phyloP scores from a whole-genome alignment of 2,888 invertebrate genomes.

The Stramonita haemastoma region DNA sequence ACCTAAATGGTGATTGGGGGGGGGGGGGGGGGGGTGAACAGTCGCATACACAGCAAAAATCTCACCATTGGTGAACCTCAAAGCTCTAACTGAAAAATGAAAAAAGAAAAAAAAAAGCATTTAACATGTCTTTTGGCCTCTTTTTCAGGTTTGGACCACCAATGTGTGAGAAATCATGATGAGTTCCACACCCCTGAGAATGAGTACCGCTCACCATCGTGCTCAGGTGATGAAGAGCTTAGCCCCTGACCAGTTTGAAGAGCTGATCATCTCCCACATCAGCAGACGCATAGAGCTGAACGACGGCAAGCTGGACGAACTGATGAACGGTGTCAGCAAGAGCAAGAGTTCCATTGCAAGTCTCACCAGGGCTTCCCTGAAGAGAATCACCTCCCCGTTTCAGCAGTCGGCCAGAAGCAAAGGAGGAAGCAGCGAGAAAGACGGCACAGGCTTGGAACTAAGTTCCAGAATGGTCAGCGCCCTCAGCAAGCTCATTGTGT shows the following conservation, averaged over 20 bases:
- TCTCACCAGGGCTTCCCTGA: not conserved
- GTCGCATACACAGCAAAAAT: no score
- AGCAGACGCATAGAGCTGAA: not conserved
- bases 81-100: not conserved
- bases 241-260: constrained; percentile 9
- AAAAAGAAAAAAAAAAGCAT: no score
- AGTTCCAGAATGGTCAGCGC: not conserved
- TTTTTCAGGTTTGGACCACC: no score
- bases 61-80: no score
- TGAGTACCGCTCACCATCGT: not conserved
- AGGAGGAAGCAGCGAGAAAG: not conserved
- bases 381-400: constrained; percentile 7
- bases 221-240: not conserved
- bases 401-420: not conserved
- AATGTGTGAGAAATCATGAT: no score
- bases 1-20: no score
- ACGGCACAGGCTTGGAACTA: not conserved
- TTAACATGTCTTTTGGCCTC: no score
- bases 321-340: not conserved
- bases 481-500: not conserved
- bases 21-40: not conserved
- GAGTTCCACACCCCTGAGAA: not conserved
- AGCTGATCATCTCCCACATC: not conserved
- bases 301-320: not conserved
- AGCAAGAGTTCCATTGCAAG: not conserved